Evolutionary conservation across 2,888 invertebrate species (phyloP).

Genomic region (Caenorhabditis uteleia): DNA sequence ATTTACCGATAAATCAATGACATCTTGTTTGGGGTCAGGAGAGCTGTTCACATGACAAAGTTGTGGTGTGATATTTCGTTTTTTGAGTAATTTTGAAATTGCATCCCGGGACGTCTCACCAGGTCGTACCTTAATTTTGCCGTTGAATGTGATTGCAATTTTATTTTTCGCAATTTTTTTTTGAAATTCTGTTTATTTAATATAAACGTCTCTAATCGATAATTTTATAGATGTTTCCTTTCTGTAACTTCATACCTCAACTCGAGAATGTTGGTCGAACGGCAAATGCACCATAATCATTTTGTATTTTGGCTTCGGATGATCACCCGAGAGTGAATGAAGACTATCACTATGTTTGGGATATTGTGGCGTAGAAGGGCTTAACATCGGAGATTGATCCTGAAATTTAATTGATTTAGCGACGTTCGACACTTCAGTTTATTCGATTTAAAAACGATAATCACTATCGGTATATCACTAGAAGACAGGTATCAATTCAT

Average conservation of each 20-base stretch:
- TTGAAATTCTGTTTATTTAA: too few species aligned
- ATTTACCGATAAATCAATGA: constrained; percentile 45
- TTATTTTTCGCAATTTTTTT: too few species aligned
- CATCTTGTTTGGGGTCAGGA: constrained; percentile 53
- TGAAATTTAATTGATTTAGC: constrained; percentile 7
- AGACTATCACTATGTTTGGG: constrained; percentile 40
- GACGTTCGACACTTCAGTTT: too few species aligned
- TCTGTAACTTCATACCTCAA: constrained; percentile 52
- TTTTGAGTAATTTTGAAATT: constrained; percentile 44
- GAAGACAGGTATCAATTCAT: too few species aligned
- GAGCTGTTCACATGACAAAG: constrained; percentile 63
- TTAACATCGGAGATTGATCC: constrained; percentile 38
- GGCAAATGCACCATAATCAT: constrained; percentile 67
- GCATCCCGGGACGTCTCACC: constrained; percentile 51
- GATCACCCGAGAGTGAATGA: constrained; percentile 31
- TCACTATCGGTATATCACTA: too few species aligned
- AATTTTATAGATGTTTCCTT: too few species aligned
- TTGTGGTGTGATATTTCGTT: constrained; percentile 53
- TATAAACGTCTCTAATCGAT: too few species aligned
- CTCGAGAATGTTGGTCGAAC: constrained; percentile 66
- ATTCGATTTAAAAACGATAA: too few species aligned
- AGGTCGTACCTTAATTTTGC: constrained; percentile 36
- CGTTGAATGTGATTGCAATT: too few species aligned
- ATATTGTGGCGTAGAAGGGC: constrained; percentile 32
- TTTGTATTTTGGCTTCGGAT: constrained; percentile 29